Base-by-base conservation (phyloP, 2,888 invertebrate genomes). In the Nezara viridula region DNA sequence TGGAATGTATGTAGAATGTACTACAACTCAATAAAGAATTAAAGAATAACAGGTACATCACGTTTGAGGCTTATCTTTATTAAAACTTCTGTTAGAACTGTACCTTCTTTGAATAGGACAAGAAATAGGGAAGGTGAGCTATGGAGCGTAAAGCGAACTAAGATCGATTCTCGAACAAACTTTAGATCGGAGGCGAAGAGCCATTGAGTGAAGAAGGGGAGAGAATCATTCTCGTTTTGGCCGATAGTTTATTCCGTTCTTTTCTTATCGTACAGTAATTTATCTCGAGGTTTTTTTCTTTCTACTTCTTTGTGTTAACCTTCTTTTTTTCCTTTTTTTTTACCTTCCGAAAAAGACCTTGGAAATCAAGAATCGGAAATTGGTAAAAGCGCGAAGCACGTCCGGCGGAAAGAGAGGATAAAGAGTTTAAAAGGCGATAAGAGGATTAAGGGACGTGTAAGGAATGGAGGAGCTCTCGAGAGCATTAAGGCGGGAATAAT, bases 371-470 rank as follows among this genome's bases (percentile, higher is more conserved):
- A 24, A 77, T 77, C 77, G 77, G 77, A 44, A 37, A 77, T 77
- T 24, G 40, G 77, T 40, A 44, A 40, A 24, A 40, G 77, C 37
- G 40, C 21, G 40, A 77, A 37, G 73, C 37, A 73, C 37, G 73
- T 32, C 6, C n/a, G 66, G 2, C 27, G 37, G 37, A 73, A 16
- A 40, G 40, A 77, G 77, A 40, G 77, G 77, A 37, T 77, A 77
- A 77, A 77, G 40, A 77, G 77, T 77, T 77, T 77, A 77, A 40
- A 77, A 77, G 77, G 40, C 77, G 77, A 77, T 77, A 77, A 77
- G 77, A 40, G 77, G 40, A 24, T 40, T 40, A 19, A 24, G 40
- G 77, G 40, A 77, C 77, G 77, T 77, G 77, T 77, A 24, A 40
- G 77, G 77, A 77, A 40, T 77, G 9, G 7, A 24, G 77, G 7